These are phyloP conservation scores for Vannuccia rotundouncinata DNA, from an alignment of 2,888 invertebrate species.

Conservation along the genomic window DNA sequence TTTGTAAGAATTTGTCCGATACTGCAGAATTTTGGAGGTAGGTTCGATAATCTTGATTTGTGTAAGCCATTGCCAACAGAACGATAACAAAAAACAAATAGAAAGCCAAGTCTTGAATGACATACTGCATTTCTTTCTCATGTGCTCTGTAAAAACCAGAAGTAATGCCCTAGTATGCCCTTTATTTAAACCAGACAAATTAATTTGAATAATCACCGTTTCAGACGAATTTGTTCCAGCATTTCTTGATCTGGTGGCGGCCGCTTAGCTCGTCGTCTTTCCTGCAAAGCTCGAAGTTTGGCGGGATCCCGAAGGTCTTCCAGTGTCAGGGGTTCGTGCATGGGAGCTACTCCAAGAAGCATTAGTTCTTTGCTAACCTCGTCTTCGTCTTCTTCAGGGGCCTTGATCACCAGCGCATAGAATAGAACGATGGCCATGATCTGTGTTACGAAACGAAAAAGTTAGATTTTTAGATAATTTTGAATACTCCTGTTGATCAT, in stretches of 20 bases:
- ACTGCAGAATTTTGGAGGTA: conserved; percentile 42
- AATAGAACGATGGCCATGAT: conserved; percentile 43
- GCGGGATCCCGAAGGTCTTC: conserved; percentile 42
- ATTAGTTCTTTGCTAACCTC: conserved; percentile 34
- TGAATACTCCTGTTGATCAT: too few species aligned
- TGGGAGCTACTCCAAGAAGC: conserved; percentile 40
- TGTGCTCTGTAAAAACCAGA: conserved; percentile 43
- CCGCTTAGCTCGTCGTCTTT: conserved; percentile 40
- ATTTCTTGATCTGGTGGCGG: conserved; percentile 43
- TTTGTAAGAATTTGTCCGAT: conserved; percentile 40
- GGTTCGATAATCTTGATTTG: conserved; percentile 44
- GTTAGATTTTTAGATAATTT: too few species aligned
- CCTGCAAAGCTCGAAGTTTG: conserved; percentile 40
- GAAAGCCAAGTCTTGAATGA: conserved; percentile 44
- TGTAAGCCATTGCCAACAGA: conserved; percentile 44
- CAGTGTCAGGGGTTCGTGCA: conserved; percentile 43
- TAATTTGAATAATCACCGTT: too few species aligned
- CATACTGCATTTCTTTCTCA: conserved; percentile 44
- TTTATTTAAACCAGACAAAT: too few species aligned
- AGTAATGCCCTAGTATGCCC: too few species aligned
- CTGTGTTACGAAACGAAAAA: too few species aligned
- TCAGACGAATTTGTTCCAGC: conserved; percentile 42
- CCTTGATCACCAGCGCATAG: conserved; percentile 44
- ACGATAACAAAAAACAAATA: conserved; percentile 45
- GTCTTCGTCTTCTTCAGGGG: conserved; percentile 43